Conservation (phyloP, 2,888 invertebrate genomes). For the Escarpia spicata region DNA sequence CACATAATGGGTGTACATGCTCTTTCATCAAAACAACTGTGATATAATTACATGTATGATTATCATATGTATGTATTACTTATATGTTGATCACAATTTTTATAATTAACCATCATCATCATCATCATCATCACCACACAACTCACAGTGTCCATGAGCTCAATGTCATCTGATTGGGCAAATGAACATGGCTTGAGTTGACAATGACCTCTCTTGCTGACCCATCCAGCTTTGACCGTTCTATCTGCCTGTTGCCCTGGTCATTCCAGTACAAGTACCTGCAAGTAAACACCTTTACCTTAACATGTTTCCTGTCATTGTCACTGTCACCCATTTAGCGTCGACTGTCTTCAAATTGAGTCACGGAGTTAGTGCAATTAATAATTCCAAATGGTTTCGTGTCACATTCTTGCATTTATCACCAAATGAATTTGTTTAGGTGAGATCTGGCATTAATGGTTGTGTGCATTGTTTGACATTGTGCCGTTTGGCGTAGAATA, state of each 20-base stretch:
- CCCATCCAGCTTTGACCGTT: slow-evolving; percentile 54
- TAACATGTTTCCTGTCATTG: background rate
- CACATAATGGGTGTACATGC: no score
- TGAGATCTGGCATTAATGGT: background rate
- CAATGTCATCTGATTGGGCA: slow-evolving; percentile 38
- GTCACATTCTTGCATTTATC: background rate
- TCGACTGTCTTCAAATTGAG: no score
- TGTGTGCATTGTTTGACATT: background rate
- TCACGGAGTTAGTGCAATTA: no score
- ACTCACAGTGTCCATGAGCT: slow-evolving; percentile 26
- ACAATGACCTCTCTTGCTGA: slow-evolving; percentile 42
- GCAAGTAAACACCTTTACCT: background rate
- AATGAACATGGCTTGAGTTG: slow-evolving; percentile 19
- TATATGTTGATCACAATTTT: no score
- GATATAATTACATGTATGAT: no score
- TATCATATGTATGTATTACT: no score
- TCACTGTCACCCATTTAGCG: background rate
- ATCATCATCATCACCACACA: background rate
- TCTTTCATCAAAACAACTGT: no score
- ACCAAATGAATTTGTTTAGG: background rate
- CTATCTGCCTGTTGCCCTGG: slow-evolving; percentile 52
- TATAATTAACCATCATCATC: no score
- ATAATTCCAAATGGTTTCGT: background rate
- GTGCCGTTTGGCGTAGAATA: background rate
- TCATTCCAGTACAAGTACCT: slow-evolving; percentile 59